Evolutionary conservation across 2,113 vertebrate genomes (phyloP), one percentile per base, ranked within the genome.

Genomic region (Herpailurus yagouaroundi): DNA sequence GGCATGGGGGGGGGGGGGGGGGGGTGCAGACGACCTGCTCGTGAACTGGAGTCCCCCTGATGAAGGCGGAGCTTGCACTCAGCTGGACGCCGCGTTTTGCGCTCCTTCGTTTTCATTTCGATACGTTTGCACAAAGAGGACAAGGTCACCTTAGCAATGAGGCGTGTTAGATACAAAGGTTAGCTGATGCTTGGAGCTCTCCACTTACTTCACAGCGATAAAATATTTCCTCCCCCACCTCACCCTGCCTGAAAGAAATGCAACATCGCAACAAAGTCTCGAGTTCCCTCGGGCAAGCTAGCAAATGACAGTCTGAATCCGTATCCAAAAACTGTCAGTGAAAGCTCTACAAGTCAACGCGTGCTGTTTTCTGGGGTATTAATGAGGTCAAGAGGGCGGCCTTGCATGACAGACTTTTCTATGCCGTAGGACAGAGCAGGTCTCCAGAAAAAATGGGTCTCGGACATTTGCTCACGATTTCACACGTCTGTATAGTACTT

Each of bases 1-100:
- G 7, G 27, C 4, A 4, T 1, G 0, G 5, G 23, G 4, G 41
- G 7, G 23, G 4, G 45, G 1, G 14, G 7, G 74, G 25, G 12
- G 13, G 55, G 23, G 4, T 71, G 33, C 23, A 15, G 4, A 5
- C 2, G 9, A 38, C 3, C 23, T 31, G 9, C n/a, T 31, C 3
- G 38, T 36, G 4, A 19, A 27, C 33, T 23, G 15, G 5, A 29
- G 25, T 15, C 7, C 12, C 4, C 31, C 10, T 69, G 33, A 14
- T 1, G 2, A 27, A 87, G 66, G 33, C 0, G 19, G 23, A 21
- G 27, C 3, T 12, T 14, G 1, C 33, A 4, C 25, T 33, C 38
- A 19, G 64, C 14, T 2, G 38, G 1, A n/a, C 1, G 23, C 3
- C 19, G 23, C 7, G 10, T 27, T 69, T 4, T 4, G 4, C 23